Conservation (phyloP, 2,113 vertebrate species). For the Gambusia holbrooki region DNA sequence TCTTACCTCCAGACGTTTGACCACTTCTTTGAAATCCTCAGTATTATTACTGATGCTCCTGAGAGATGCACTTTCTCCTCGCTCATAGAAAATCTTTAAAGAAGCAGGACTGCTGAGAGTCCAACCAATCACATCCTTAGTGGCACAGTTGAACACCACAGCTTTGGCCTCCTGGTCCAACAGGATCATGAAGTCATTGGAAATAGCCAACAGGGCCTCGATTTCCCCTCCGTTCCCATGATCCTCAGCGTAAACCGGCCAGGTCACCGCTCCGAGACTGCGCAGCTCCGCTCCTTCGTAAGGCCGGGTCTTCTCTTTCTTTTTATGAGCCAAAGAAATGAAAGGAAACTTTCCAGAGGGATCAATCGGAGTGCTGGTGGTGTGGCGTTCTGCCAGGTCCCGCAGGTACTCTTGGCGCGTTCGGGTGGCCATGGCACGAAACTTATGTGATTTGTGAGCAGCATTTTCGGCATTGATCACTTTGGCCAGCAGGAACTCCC, state of each 20-base stretch:
- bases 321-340: slow-evolving; percentile 96
- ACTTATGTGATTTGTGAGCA: slow-evolving; percentile 98
- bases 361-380: slow-evolving; percentile 97
- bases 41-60: slow-evolving; percentile 88
- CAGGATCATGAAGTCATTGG: slow-evolving; percentile 93
- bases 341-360: slow-evolving; percentile 98
- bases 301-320: slow-evolving; percentile 94
- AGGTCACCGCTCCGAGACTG: slow-evolving; percentile 90
- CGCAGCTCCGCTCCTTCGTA: slow-evolving; percentile 90
- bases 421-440: slow-evolving; percentile 95
- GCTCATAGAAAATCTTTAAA: slow-evolving; percentile 95
- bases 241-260: slow-evolving; percentile 90
- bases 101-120: slow-evolving; percentile 88
- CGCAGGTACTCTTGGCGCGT: slow-evolving; percentile 98
- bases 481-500: slow-evolving; percentile 98
- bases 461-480: slow-evolving; percentile 98
- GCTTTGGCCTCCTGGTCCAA: slow-evolving; percentile 93
- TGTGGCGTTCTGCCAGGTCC: slow-evolving; percentile 96
- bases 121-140: slow-evolving; percentile 96
- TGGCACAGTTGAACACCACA: slow-evolving; percentile 95
- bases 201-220: slow-evolving; percentile 90
- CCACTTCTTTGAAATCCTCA: slow-evolving; percentile 96
- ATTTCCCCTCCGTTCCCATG: slow-evolving; percentile 91
- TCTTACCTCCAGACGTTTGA: slow-evolving; percentile 95
- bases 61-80: slow-evolving; percentile 91